Conservation (phyloP, 35 echinoderm and acorn worm genomes). For the Stichopus chloronotus region DNA sequence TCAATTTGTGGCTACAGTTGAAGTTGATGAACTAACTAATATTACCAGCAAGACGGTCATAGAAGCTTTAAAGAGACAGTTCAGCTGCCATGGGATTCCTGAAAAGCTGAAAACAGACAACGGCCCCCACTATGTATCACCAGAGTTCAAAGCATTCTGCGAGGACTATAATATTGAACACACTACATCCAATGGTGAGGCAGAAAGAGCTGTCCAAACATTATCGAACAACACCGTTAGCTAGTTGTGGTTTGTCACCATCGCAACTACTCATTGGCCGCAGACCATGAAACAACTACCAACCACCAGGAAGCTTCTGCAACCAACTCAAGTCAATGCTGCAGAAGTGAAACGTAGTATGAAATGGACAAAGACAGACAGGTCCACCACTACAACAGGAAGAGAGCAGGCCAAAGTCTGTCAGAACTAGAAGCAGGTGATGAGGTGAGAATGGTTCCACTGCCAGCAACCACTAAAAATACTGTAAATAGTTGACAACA, state of each 20-base stretch:
- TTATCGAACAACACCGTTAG: slow-evolving; percentile 64
- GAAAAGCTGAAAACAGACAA: slow-evolving; percentile 70
- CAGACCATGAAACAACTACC: slow-evolving; percentile 68
- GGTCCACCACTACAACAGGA: slow-evolving; percentile 47
- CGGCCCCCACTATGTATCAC: slow-evolving; percentile 67
- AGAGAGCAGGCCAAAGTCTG: slow-evolving; percentile 56
- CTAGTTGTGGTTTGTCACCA: slow-evolving; percentile 72
- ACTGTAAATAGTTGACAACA: neutral
- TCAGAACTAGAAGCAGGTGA: slow-evolving; percentile 54
- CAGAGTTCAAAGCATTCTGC: slow-evolving; percentile 64
- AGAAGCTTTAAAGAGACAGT: slow-evolving; percentile 51
- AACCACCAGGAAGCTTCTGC: slow-evolving; percentile 53
- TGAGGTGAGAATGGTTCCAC: slow-evolving; percentile 62
- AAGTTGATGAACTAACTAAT: slow-evolving; percentile 13
- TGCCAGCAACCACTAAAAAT: slow-evolving; percentile 61
- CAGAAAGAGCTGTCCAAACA: slow-evolving; percentile 75
- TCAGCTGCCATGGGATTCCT: slow-evolving; percentile 70
- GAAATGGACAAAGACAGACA: slow-evolving; percentile 25
- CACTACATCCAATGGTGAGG: slow-evolving; percentile 70
- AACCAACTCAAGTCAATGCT: slow-evolving; percentile 24
- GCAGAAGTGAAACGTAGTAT: slow-evolving; percentile 49
- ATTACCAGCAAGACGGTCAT: slow-evolving; percentile 22
- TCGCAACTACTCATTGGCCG: slow-evolving; percentile 79
- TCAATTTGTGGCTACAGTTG: slow-evolving; percentile 47
- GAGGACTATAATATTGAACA: slow-evolving; percentile 66